Evolutionary conservation across 2,113 vertebrate species (phyloP).

Genomic region (Platichthys flesus): DNA sequence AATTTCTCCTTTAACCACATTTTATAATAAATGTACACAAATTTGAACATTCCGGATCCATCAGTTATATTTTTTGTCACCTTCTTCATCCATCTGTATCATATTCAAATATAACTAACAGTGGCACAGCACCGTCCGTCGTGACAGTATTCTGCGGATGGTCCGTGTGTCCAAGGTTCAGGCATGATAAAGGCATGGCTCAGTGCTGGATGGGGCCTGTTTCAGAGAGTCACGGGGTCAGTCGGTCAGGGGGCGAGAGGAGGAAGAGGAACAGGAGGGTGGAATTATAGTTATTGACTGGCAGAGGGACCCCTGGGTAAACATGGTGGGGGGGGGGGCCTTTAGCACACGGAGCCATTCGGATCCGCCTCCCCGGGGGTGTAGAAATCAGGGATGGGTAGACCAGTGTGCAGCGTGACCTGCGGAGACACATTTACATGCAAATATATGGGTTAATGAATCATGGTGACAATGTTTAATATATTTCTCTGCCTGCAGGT

Average conservation of each 20-base stretch:
- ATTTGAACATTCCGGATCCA: constrained; percentile 6
- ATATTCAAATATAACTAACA: constrained; percentile 3
- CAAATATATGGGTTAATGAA: neutral
- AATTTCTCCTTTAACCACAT: neutral
- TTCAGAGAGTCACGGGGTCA: constrained; percentile 3
- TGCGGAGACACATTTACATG: constrained; percentile 63
- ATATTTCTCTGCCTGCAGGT: constrained; percentile 46
- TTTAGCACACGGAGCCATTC: constrained; percentile 81
- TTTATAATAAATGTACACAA: neutral
- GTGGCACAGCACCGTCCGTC: neutral
- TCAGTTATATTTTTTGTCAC: neutral
- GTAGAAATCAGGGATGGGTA: constrained; percentile 96
- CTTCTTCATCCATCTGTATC: neutral
- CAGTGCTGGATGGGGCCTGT: constrained; percentile 42
- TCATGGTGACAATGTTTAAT: neutral
- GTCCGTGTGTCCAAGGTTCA: constrained; percentile 33
- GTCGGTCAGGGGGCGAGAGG: constrained; percentile 21
- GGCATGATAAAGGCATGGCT: constrained; percentile 63
- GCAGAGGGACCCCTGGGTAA: constrained; percentile 26
- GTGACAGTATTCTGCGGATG: constrained; percentile 8
- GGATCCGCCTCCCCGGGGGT: constrained; percentile 84
- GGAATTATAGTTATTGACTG: constrained; percentile 31
- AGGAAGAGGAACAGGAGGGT: neutral
- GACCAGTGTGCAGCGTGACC: constrained; percentile 96
- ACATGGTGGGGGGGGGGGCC: constrained; percentile 10